These are phyloP conservation scores for Cyclopterus lumpus DNA, from an alignment of 2,797 vertebrate genomes.

Conservation along the genomic window DNA sequence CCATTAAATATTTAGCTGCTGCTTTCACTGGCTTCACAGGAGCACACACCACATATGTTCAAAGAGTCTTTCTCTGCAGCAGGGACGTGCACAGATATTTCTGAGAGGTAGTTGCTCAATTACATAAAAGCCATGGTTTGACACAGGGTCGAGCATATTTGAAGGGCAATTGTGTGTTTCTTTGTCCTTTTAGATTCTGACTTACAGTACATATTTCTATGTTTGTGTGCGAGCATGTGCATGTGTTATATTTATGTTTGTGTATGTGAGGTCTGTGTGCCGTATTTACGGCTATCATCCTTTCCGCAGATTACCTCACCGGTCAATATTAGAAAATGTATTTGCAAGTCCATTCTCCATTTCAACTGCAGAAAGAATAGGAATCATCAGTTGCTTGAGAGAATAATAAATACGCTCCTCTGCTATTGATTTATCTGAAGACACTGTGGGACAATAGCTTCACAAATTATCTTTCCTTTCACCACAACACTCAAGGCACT, in stretches of 20 bases:
- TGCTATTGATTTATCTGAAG: slow-evolving; percentile 56
- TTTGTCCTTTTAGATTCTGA: slow-evolving; percentile 14
- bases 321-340: slow-evolving; percentile 63
- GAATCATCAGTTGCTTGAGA: slow-evolving; percentile 64
- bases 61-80: slow-evolving; percentile 50
- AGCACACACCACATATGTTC: slow-evolving; percentile 61
- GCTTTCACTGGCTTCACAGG: slow-evolving; percentile 65
- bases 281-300: slow-evolving; percentile 47
- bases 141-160: slow-evolving; percentile 27
- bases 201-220: background rate
- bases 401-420: slow-evolving; percentile 59
- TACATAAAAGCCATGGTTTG: slow-evolving; percentile 43
- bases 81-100: slow-evolving; percentile 29
- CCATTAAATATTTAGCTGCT: slow-evolving; percentile 81
- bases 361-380: slow-evolving; percentile 54
- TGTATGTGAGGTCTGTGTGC: background rate
- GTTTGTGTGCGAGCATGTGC: background rate
- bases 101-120: slow-evolving; percentile 40
- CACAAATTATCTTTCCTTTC: slow-evolving; percentile 35
- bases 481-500: background rate
- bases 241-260: background rate
- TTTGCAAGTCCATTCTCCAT: slow-evolving; percentile 50
- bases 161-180: slow-evolving; percentile 9
- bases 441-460: slow-evolving; percentile 33
- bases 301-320: slow-evolving; percentile 55